A percentile compares a stretch with the other conserved stretches of the same genome.
phyloP scores from a whole-genome alignment of 2,113 vertebrate species.

The Perca schrenkii region DNA sequence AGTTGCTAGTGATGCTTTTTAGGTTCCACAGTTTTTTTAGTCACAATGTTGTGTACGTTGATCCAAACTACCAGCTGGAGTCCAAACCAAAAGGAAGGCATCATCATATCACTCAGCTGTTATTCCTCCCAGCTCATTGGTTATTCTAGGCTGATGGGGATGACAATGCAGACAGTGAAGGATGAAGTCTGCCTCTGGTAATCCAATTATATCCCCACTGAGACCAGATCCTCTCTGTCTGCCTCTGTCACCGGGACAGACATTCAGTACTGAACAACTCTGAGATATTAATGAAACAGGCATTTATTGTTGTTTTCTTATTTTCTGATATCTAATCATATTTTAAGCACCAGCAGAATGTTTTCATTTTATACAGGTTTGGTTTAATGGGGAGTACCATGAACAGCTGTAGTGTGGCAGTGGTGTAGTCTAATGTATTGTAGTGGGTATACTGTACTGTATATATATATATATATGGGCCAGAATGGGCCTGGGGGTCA shows the following conservation, averaged over 20 bases:
- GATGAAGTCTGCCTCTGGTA: conserved; percentile 43
- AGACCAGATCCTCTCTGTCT: conserved; percentile 12
- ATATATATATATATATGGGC: no score
- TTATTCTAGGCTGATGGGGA: conserved; percentile 14
- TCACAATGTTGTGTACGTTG: neutral
- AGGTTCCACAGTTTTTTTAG: neutral
- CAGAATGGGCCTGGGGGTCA: no score
- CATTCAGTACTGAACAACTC: neutral
- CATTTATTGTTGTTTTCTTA: neutral
- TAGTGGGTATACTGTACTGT: no score
- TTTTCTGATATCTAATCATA: neutral
- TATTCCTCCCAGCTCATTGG: conserved; percentile 10
- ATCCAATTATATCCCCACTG: conserved; percentile 48
- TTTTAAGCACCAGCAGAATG: no score
- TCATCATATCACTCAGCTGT: neutral
- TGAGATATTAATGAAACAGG: neutral
- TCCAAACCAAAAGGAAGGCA: neutral
- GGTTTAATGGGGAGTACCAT: no score
- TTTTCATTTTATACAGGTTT: no score
- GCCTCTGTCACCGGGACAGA: neutral
- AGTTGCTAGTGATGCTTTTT: neutral
- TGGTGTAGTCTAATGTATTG: no score
- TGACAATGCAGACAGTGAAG: conserved; percentile 19
- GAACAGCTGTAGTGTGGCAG: no score
- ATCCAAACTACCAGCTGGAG: neutral